Percentiles rank a stretch among this genome's conserved stretches.
Evolutionary conservation across 2,888 invertebrate species (phyloP).

Genomic region (Enchytraeus crypticus): DNA sequence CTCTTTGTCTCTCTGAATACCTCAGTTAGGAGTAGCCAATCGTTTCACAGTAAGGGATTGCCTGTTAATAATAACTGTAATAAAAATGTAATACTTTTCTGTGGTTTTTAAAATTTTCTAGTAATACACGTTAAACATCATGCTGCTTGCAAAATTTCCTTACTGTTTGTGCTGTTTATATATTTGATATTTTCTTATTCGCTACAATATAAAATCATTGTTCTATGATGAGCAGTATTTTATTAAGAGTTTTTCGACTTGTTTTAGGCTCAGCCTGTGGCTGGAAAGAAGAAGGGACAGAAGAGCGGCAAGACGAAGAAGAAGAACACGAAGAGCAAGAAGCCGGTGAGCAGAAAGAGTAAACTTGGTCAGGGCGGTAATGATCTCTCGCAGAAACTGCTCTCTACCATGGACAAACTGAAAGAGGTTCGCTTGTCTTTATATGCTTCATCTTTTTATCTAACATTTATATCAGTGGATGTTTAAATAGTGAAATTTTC

Average conservation of each 20-base stretch:
- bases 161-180: no score
- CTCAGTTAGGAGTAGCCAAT: no score
- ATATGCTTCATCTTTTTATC: no score
- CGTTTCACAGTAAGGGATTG: no score
- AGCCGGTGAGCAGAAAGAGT: conserved; percentile 62
- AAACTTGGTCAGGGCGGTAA: conserved; percentile 84
- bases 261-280: conserved; percentile 8
- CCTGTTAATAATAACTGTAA: no score
- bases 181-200: neutral
- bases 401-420: conserved; percentile 98
- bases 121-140: no score
- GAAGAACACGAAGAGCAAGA: conserved; percentile 90
- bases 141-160: no score
- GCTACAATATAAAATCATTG: neutral
- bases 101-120: no score
- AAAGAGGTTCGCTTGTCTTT: conserved; percentile 61
- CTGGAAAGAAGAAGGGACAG: conserved; percentile 71
- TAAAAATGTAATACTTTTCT: no score
- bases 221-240: no score
- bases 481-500: neutral
- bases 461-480: no score
- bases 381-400: conserved; percentile 84
- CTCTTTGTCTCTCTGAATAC: no score
- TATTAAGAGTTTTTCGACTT: neutral
- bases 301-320: conserved; percentile 69